phyloP scores from a whole-genome alignment of 2,888 invertebrate species.

The Hirtodrosophila duncani region DNA sequence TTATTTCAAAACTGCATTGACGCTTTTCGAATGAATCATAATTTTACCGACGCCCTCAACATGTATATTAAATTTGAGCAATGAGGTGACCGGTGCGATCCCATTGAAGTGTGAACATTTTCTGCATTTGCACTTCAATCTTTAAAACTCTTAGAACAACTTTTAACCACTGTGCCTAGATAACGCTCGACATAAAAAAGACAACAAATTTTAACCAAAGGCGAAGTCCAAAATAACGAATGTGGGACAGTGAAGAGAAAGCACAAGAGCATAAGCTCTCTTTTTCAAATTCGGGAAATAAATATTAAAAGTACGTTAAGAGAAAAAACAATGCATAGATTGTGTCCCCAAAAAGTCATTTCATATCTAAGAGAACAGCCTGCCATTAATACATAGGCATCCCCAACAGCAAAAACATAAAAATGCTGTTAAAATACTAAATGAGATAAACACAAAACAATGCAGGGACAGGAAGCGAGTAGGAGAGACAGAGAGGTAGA shows the following conservation, averaged over 20 bases:
- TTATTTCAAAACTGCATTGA: too few relatives aligned
- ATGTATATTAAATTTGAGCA: too few relatives aligned
- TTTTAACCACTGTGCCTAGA: slow-evolving; percentile 40
- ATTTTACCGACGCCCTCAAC: too few relatives aligned
- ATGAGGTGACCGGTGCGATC: too few relatives aligned
- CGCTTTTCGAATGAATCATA: too few relatives aligned
- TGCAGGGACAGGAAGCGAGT: not conserved
- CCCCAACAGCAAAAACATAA: slow-evolving; percentile 26
- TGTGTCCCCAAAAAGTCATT: slow-evolving; percentile 11
- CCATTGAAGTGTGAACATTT: too few relatives aligned
- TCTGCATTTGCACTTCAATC: not conserved
- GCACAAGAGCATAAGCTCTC: not conserved
- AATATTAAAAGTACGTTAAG: slow-evolving; percentile 30
- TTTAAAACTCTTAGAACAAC: too few relatives aligned
- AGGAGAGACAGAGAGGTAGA: not conserved
- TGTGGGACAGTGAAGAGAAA: slow-evolving; percentile 22
- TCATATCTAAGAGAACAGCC: slow-evolving; percentile 8
- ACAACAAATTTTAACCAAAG: slow-evolving; percentile 22
- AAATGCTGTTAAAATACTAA: slow-evolving; percentile 39
- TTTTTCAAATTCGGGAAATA: slow-evolving; percentile 10
- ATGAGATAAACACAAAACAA: slow-evolving; percentile 10
- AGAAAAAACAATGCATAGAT: slow-evolving; percentile 21
- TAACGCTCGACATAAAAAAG: slow-evolving; percentile 13
- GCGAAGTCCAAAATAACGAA: slow-evolving; percentile 17
- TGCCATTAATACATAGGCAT: not conserved